Evolutionary conservation across 2,113 vertebrate genomes (phyloP).

Genomic region (Heterocephalus glaber): DNA sequence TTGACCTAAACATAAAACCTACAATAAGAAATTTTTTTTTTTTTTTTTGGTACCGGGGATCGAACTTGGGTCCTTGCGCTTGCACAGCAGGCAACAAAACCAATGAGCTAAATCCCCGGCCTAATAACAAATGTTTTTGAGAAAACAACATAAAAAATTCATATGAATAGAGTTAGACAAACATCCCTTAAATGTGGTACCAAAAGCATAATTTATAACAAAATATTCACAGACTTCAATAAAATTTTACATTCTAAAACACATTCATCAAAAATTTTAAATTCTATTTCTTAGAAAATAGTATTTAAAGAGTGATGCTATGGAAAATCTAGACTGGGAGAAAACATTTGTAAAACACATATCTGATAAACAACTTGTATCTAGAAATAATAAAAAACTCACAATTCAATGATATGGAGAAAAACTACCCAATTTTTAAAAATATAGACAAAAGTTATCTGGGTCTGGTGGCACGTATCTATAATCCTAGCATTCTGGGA

Average conservation of each 20-base stretch:
- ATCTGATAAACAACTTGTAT: background rate
- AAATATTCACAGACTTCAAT: background rate
- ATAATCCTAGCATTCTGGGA: background rate
- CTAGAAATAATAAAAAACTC: background rate
- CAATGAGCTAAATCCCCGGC: too few relatives aligned
- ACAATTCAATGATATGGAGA: background rate
- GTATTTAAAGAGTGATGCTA: background rate
- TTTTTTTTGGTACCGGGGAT: too few relatives aligned
- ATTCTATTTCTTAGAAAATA: background rate
- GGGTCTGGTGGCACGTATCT: background rate
- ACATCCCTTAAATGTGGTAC: background rate
- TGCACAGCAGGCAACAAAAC: too few relatives aligned
- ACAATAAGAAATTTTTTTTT: too few relatives aligned
- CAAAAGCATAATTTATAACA: background rate
- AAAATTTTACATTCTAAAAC: background rate
- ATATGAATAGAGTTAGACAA: background rate
- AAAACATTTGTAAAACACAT: background rate
- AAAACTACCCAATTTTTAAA: background rate
- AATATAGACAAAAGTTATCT: background rate
- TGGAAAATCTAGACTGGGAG: background rate
- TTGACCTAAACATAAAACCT: background rate
- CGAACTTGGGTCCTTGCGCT: too few relatives aligned
- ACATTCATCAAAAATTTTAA: background rate
- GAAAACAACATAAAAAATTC: background rate
- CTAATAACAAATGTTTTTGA: too few relatives aligned